Conservation (phyloP, 35 echinoderm and acorn worm species). For the Amphiura filiformis region DNA sequence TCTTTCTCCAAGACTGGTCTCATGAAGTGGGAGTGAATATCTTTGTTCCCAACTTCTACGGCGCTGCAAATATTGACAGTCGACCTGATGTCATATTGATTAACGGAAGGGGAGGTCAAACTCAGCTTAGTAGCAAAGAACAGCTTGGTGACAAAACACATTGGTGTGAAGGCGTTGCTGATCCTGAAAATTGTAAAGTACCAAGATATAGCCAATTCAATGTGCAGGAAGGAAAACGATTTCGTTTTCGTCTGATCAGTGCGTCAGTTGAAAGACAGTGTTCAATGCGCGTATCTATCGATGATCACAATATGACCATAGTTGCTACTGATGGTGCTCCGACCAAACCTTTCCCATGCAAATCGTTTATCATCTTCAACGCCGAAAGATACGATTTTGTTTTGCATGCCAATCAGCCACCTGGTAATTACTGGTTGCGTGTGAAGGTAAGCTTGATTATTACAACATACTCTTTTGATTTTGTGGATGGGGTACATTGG, state of each 20-base stretch:
- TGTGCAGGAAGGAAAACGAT: conserved; percentile 49
- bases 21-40: conserved; percentile 64
- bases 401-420: conserved; percentile 39
- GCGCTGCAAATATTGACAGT: conserved; percentile 41
- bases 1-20: conserved; percentile 72
- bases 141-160: not conserved
- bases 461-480: not conserved
- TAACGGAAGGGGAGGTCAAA: conserved; percentile 72
- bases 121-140: not conserved
- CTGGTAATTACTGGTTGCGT: conserved; percentile 66
- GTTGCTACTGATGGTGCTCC: conserved; percentile 79
- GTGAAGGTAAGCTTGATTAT: conserved; percentile 28
- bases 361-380: conserved; percentile 64
- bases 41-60: conserved; percentile 56
- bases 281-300: conserved; percentile 63
- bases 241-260: conserved; percentile 70
- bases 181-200: not conserved
- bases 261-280: conserved; percentile 70
- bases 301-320: conserved; percentile 66
- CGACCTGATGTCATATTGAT: conserved; percentile 74
- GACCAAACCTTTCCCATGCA: conserved; percentile 41
- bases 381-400: conserved; percentile 75
- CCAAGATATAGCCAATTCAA: conserved; percentile 16
- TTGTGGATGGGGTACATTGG: too few species aligned
- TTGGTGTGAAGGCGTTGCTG: too few species aligned